Evolutionary conservation across 2,888 invertebrate genomes (phyloP).

Genomic region (Eupithecia subumbrata): DNA sequence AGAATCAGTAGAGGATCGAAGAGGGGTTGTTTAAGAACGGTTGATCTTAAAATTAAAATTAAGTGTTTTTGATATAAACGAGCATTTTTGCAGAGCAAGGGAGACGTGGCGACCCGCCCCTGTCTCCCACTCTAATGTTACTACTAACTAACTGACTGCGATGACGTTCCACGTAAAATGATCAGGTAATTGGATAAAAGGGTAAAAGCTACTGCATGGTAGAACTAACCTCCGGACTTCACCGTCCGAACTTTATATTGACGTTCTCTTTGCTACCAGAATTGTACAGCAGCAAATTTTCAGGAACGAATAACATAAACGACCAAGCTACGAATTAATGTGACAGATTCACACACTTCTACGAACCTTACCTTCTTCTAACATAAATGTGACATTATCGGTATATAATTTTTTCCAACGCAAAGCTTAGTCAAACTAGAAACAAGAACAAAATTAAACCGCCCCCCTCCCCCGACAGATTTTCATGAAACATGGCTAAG

Average conservation of each 20-base stretch:
- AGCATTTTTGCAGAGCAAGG: conserved; percentile 70
- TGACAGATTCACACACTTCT: neutral
- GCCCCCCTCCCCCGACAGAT: no score
- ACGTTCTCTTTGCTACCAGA: conserved; percentile 11
- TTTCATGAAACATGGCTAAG: no score
- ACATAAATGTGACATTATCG: neutral
- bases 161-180: conserved; percentile 32
- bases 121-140: conserved; percentile 71
- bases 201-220: neutral
- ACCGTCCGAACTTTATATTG: conserved; percentile 18
- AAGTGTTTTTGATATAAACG: conserved; percentile 74
- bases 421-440: no score
- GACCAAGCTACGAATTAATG: neutral
- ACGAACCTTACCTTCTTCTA: neutral
- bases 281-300: neutral
- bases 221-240: neutral
- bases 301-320: neutral
- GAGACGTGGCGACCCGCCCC: no score
- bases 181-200: conserved; percentile 39
- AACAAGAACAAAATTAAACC: no score
- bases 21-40: conserved; percentile 59
- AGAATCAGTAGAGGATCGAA: conserved; percentile 50
- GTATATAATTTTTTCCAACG: neutral
- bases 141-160: conserved; percentile 68
- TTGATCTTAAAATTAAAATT: conserved; percentile 70